Percentiles rank a stretch among this genome's conserved stretches.
Conservation (phyloP, 2,888 invertebrate genomes). For the Ligdia adustata region DNA sequence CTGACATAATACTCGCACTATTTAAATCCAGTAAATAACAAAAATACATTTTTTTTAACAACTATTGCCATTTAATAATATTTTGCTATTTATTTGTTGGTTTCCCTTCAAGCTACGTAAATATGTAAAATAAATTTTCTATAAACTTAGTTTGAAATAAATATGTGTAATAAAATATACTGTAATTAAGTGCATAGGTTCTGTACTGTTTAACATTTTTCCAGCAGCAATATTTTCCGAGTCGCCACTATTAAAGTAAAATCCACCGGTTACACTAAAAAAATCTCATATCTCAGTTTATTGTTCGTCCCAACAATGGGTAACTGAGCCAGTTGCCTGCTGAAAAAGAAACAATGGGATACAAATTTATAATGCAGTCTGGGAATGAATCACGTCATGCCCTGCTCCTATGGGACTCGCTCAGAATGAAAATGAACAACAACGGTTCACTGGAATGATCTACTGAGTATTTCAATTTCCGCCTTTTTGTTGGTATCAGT, state of each 20-base stretch:
- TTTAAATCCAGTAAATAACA: too few relatives aligned
- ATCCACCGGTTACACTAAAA: slow-evolving; percentile 53
- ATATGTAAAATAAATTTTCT: too few relatives aligned
- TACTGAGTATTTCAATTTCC: slow-evolving; percentile 3
- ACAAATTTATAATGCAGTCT: slow-evolving; percentile 80
- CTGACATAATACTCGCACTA: too few relatives aligned
- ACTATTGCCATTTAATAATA: too few relatives aligned
- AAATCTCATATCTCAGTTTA: slow-evolving; percentile 68
- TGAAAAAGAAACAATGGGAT: slow-evolving; percentile 75
- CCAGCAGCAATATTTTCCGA: slow-evolving; percentile 19
- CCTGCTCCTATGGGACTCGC: slow-evolving; percentile 60
- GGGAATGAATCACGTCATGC: slow-evolving; percentile 76
- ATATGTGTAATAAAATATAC: too few relatives aligned
- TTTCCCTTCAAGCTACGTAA: too few relatives aligned
- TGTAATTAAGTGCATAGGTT: too few relatives aligned
- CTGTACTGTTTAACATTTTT: too few relatives aligned
- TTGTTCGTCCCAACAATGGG: slow-evolving; percentile 74
- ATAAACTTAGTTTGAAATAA: too few relatives aligned
- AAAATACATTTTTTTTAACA: too few relatives aligned
- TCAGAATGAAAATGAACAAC: slow-evolving; percentile 76
- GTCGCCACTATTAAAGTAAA: slow-evolving; percentile 40
- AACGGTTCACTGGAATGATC: slow-evolving; percentile 51
- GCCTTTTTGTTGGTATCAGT: slow-evolving; percentile 6
- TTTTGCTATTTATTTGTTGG: too few relatives aligned
- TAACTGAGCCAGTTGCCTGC: slow-evolving; percentile 68